Evolutionary conservation across 1,140 invertebrate genomes (phyloP).

Genomic region (Drosophila equinoxialis): DNA sequence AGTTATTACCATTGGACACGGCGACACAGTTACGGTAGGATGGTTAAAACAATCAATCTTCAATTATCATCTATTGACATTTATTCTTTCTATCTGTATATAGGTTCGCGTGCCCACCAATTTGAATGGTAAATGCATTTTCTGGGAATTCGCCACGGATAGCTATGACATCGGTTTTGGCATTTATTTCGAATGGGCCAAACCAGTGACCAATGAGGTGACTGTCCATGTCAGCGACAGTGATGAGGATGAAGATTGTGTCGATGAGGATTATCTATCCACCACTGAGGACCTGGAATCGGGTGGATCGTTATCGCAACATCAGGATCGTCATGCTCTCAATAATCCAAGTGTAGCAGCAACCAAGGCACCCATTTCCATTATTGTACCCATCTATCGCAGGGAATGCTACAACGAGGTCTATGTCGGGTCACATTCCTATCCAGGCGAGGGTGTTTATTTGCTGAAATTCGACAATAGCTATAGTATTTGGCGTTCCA

Average conservation of each 20-base stretch:
- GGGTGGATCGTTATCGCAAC: slow-evolving; percentile 66
- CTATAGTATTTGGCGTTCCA: slow-evolving; percentile 99
- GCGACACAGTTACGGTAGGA: slow-evolving; percentile 95
- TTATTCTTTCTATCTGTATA: too few relatives aligned
- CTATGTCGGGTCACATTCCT: slow-evolving; percentile 97
- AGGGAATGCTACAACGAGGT: slow-evolving; percentile 98
- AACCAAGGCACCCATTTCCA: slow-evolving; percentile 87
- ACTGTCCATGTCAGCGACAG: slow-evolving; percentile 94
- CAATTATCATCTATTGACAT: too few relatives aligned
- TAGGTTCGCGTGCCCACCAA: slow-evolving; percentile 97
- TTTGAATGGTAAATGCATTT: slow-evolving; percentile 95
- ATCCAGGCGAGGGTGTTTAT: slow-evolving; percentile 98
- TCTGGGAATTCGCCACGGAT: slow-evolving; percentile 99
- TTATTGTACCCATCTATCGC: slow-evolving; percentile 96
- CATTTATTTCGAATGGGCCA: slow-evolving; percentile 99
- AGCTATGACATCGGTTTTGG: slow-evolving; percentile 99
- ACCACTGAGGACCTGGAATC: slow-evolving; percentile 83
- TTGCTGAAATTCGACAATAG: slow-evolving; percentile 99
- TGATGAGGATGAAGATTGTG: slow-evolving; percentile 87
- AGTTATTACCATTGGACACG: slow-evolving; percentile 94
- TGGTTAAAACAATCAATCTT: neutral
- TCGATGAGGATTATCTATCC: slow-evolving; percentile 85
- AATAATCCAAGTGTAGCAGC: slow-evolving; percentile 40
- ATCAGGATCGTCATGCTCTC: slow-evolving; percentile 70
- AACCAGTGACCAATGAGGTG: slow-evolving; percentile 91